Base-by-base conservation (phyloP, 1,140 invertebrate species). In the Drosophila seguyi region DNA sequence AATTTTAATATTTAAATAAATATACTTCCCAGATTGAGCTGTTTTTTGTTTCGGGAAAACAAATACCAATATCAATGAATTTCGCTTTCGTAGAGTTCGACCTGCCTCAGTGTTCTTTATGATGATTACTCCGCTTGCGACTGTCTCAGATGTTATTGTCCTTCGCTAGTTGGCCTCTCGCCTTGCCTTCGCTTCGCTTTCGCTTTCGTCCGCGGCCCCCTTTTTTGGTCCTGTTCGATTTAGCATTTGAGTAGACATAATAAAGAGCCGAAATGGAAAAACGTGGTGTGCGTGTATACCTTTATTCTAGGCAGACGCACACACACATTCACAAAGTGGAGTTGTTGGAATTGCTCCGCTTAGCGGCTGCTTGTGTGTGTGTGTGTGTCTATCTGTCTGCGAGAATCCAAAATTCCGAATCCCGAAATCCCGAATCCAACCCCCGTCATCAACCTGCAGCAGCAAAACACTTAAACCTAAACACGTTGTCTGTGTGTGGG, bases 381-480 rank as follows among this genome's bases (percentile, higher is more conserved):
- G 47, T 52, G 63, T 45, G 57, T 57, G 67, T 72, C 57, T 39
- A 61, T 79, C 59, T 68, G 74, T 81, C 65, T 83, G 81, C 53
- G 73, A 77, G 79, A 58, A 81, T 72, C 69, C 69, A 59, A 71
- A 72, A 66, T 66, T 42, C 62, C 41, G 34, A 61, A 61, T 56
- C 52, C 52, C 52, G 52, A 55, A 55, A 65, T 61, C 63, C 66
- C 63, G 56, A 62, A 62, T 79, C 75, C 72, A 67, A 72, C 69
- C 82, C 62, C 53, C 60, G 62, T 63, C 48, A 86, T 60, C 74
- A 81, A 86, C 69, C 82, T 78, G 66, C 73, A 87, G 71, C 84
- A 75, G 71, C 84, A 75, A 88, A 90, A 90, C 84, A 88, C 84
- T 88, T 88, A 88, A 88, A 88, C 77, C 82, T 88, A 84, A 90